Base-by-base conservation (phyloP, 2,888 invertebrate genomes). In the Rhamphomyia laevipes region DNA sequence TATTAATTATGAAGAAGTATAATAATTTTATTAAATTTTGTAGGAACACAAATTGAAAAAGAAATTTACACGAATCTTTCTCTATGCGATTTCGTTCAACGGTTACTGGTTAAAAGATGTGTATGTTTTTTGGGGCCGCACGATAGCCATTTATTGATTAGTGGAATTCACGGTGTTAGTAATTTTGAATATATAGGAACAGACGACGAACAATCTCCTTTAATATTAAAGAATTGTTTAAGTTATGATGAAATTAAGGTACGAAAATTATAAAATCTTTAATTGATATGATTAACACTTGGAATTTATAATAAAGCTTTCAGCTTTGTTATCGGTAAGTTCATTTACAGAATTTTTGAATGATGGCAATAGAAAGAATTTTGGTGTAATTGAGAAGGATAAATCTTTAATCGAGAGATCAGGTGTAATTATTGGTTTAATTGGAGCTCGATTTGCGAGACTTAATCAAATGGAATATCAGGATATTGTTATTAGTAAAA, bases 241-340 rank as follows among this genome's bases (percentile, higher is more conserved):
- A 74, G 74, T 43, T 76, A 76, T 59, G 75, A 75, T 54, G 76
- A 76, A 63, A 69, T 76, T 6, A 76, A 75, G 59, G 58, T 75
- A 27, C n/a, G 7, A 7, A 27, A 27, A 27, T n/a, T 27, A 27
- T 21, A 3, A 21, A 21, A n/a, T n/a, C n/a, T n/a, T n/a, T n/a
- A n/a, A n/a, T n/a, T 21, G 21, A 21, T 21, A 5, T 21, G 4
- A 21, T 21, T 16, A 16, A 16, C 11, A 18, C 17, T 18, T 40
- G 3, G 2, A 6, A 16, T 40, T 9, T 23, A n/a, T 11, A 10
- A 2, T 16, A 33, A 27, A 58, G 56, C 51, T 58, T 23, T 72
- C 75, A 1, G 71, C 74, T 1, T 66, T 75, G 54, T 60, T 76
- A 48, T 70, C 72, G 10, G 63, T 74, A 23, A 71, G 71, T 38